phyloP scores from a whole-genome alignment of 1,140 invertebrate species.

The Schlechtendalia chinensis region DNA sequence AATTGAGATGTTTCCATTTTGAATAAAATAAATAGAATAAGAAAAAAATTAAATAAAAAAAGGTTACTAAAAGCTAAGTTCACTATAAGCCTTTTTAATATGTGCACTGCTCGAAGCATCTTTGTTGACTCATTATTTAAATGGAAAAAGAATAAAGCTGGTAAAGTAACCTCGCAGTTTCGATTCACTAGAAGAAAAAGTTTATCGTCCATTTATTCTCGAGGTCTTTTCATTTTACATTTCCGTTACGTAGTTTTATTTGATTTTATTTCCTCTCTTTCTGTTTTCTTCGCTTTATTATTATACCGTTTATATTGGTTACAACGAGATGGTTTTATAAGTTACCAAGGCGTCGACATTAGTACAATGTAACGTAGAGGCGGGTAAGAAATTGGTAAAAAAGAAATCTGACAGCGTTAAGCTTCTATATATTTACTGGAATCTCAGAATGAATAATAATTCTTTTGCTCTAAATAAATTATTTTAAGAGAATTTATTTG shows the following conservation, averaged over 20 bases:
- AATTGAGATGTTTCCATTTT: not conserved
- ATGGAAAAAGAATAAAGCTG: conserved; percentile 35
- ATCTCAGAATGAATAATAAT: not conserved
- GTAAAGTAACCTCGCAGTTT: not conserved
- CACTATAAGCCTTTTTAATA: conserved; percentile 38
- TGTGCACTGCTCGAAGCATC: conserved; percentile 2
- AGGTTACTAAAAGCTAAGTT: not conserved
- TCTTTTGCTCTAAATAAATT: conserved; percentile 3
- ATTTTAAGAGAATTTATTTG: not conserved
- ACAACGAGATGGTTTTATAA: conserved; percentile 40
- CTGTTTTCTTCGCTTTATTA: conserved; percentile 25
- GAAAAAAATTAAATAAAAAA: conserved; percentile 2
- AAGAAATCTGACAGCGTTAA: conserved; percentile 34
- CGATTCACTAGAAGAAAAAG: conserved; percentile 36
- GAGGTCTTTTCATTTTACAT: conserved; percentile 39
- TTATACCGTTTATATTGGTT: conserved; percentile 37
- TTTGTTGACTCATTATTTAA: conserved; percentile 46
- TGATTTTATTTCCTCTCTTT: conserved; percentile 13
- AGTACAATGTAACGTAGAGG: not conserved
- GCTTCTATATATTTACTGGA: not conserved
- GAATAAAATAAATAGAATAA: not conserved
- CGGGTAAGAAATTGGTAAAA: not conserved
- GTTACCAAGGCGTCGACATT: not conserved
- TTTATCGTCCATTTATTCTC: conserved; percentile 9
- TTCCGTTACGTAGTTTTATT: conserved; percentile 42